Evolutionary conservation across 2,888 invertebrate genomes (phyloP), one percentile per base, ranked within the genome.

Genomic region (Serripes groenlandicus): DNA sequence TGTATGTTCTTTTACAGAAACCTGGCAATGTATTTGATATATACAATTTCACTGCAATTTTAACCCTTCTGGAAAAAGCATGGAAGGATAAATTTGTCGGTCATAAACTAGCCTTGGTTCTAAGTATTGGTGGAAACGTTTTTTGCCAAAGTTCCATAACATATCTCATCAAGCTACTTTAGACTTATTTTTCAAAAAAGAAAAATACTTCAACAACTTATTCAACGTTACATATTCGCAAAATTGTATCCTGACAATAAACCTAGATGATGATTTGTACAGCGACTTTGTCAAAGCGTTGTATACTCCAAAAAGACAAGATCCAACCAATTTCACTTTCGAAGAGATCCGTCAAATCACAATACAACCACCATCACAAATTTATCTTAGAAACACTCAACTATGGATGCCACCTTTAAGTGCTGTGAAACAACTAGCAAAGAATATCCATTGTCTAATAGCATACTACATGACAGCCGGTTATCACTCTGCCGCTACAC

Each of bases 121-220:
- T 74, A 11, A 42, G 62, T 23, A 1, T 74, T n/a, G 73, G 73
- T 21, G 73, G 73, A 30, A 74, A 62, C 32, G 73, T 32, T 74
- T 30, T 37, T 9, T 74, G 34, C 62, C 62, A 49, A 74, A 74
- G 32, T 49, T 74, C 3, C 52, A 62, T 49, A 15, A 30, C 1
- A 30, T 28, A 23, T 64, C 73, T 26, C 73, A 64, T 30, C 21
- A 34, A 4, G 9, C 30, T 32, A 34, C 34, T 15, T 21, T 70
- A 18, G n/a, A 30, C 32, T 3, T 34, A 1, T 34, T 64, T 32
- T 4, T 54, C 7, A 21, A 4, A 5, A 7, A 54, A 4, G n/a
- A 54, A 21, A n/a, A 21, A 21, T 54, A n/a, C n/a, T 21, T 54
- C n/a, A 23, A 54, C n/a, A 23, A 54, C 11, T 21, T 54, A 23